Conservation (phyloP, 1,140 invertebrate genomes). For the Apis cerana region DNA sequence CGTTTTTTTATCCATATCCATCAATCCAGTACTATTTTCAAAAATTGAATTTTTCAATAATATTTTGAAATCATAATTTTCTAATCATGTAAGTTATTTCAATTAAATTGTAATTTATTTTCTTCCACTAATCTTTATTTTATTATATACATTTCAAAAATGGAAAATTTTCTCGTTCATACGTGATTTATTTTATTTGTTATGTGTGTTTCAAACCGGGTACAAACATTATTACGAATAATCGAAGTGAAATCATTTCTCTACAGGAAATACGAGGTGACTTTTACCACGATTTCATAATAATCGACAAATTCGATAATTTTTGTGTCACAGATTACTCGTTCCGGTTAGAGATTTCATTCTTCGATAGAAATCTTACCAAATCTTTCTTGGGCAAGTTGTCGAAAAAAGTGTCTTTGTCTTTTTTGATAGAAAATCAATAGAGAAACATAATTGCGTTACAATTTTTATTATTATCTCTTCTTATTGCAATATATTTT, state of each 20-base stretch:
- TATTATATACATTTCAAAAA: not conserved
- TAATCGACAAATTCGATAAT: constrained; percentile 1
- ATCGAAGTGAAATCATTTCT: constrained; percentile 21
- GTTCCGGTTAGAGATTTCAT: not conserved
- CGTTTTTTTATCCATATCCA: constrained; percentile 60
- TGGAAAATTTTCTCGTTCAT: not conserved
- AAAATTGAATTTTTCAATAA: not conserved
- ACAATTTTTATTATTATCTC: not conserved
- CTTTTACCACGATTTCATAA: constrained; percentile 11
- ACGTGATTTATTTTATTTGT: not conserved
- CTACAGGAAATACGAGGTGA: not conserved
- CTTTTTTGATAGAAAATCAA: not conserved
- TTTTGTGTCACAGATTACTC: not conserved
- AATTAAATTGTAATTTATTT: not conserved
- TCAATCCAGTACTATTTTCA: not conserved
- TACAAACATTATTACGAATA: too few species aligned
- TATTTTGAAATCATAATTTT: not conserved
- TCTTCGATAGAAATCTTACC: not conserved
- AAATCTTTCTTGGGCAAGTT: not conserved
- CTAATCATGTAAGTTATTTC: not conserved
- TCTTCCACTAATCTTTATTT: not conserved
- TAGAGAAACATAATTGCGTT: not conserved
- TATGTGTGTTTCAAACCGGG: too few species aligned
- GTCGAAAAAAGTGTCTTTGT: not conserved
- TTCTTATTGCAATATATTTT: not conserved